phyloP scores from a whole-genome alignment of 2,113 vertebrate genomes.

The Australoheros scitulus region DNA sequence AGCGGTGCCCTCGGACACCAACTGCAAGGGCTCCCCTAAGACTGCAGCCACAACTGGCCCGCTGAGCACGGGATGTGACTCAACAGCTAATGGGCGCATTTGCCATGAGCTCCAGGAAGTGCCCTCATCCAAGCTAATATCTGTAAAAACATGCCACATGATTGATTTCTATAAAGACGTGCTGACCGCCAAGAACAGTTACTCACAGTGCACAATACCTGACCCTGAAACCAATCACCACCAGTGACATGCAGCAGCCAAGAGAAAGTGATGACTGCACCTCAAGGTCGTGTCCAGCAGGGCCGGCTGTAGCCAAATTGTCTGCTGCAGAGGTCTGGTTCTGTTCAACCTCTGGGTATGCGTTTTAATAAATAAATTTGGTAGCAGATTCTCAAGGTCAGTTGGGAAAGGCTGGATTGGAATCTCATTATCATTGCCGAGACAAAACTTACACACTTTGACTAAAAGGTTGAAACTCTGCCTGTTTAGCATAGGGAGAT shows the following conservation, averaged over 20 bases:
- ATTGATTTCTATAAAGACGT: slow-evolving; percentile 39
- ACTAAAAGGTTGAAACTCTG: slow-evolving; percentile 17
- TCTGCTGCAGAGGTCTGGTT: slow-evolving; percentile 33
- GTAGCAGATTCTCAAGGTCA: slow-evolving; percentile 56
- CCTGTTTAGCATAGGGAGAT: neutral
- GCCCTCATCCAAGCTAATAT: slow-evolving; percentile 57
- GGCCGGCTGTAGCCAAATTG: slow-evolving; percentile 50
- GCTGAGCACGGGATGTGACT: slow-evolving; percentile 66
- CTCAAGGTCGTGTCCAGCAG: slow-evolving; percentile 58
- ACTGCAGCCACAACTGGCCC: slow-evolving; percentile 68
- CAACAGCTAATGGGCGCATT: slow-evolving; percentile 48
- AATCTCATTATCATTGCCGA: slow-evolving; percentile 45
- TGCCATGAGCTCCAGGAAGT: slow-evolving; percentile 54
- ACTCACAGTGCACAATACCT: slow-evolving; percentile 36
- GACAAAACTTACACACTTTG: slow-evolving; percentile 21
- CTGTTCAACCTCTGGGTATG: slow-evolving; percentile 37
- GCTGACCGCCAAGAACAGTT: slow-evolving; percentile 55
- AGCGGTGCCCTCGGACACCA: slow-evolving; percentile 69
- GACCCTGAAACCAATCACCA: slow-evolving; percentile 52
- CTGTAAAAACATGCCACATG: slow-evolving; percentile 40
- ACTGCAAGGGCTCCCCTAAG: slow-evolving; percentile 70
- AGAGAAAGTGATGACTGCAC: slow-evolving; percentile 62
- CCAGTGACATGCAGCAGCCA: slow-evolving; percentile 41
- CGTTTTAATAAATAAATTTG: slow-evolving; percentile 54
- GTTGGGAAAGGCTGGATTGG: neutral